Evolutionary conservation across 2,113 vertebrate species (phyloP).

Genomic region (Isurus oxyrinchus): DNA sequence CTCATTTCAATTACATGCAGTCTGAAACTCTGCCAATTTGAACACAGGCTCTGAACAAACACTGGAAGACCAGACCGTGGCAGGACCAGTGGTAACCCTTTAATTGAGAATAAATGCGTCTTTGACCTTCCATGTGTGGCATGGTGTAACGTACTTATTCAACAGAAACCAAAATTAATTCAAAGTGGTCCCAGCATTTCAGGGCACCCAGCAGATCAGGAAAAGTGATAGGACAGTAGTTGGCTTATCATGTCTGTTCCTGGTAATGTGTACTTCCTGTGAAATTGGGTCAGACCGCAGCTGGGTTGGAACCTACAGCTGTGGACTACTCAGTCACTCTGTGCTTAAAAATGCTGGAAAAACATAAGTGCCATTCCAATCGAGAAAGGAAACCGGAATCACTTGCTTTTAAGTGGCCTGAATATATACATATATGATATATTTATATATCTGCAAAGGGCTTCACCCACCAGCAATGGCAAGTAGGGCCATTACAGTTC

Average conservation of each 20-base stretch:
- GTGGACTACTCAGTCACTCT: not conserved
- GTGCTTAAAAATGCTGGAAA: not conserved
- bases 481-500: not conserved
- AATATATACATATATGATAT: not conserved
- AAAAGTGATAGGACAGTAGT: not conserved
- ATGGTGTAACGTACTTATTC: not conserved
- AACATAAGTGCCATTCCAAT: not conserved
- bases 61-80: not conserved
- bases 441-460: not conserved
- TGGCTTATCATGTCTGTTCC: not conserved
- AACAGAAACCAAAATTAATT: not conserved
- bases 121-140: not conserved
- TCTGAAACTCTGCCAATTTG: not conserved
- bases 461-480: not conserved
- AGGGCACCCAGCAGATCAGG: not conserved
- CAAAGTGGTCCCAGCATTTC: not conserved
- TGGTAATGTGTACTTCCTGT: not conserved
- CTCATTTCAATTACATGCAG: not conserved
- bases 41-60: not conserved
- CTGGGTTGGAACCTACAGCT: not conserved
- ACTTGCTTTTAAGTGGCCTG: not conserved
- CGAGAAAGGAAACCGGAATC: not conserved
- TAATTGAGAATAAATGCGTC: not conserved
- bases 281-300: constrained; percentile 1
- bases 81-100: not conserved